phyloP scores from a whole-genome alignment of 2,888 invertebrate species.

The Dasysyrphus albostriatus region DNA sequence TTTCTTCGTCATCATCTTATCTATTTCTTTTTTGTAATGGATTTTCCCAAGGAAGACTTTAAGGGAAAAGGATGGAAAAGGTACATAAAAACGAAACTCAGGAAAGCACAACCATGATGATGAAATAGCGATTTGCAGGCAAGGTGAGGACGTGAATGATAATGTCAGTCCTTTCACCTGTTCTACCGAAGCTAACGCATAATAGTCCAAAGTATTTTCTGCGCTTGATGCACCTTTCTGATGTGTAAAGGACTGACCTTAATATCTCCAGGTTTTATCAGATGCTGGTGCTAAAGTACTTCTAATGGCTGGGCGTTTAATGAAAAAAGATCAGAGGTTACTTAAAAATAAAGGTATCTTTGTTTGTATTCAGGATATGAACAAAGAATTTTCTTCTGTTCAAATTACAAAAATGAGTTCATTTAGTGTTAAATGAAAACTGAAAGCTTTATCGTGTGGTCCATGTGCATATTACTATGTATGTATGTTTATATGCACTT shows the following conservation, averaged over 20 bases:
- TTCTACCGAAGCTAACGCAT: slow-evolving; percentile 33
- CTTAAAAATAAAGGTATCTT: neutral
- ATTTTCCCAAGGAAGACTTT: slow-evolving; percentile 2
- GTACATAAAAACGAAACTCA: neutral
- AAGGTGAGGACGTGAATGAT: slow-evolving; percentile 49
- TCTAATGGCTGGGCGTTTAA: slow-evolving; percentile 45
- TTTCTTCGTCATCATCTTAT: slow-evolving; percentile 43
- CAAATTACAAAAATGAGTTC: neutral
- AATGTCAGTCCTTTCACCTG: slow-evolving; percentile 40
- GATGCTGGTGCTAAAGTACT: slow-evolving; percentile 48
- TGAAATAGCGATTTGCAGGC: slow-evolving; percentile 51
- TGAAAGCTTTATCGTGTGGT: neutral
- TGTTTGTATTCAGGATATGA: neutral
- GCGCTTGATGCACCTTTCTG: neutral
- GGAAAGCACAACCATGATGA: slow-evolving; percentile 45
- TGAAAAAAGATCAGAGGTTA: slow-evolving; percentile 49
- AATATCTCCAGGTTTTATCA: slow-evolving; percentile 56
- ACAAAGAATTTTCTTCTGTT: neutral
- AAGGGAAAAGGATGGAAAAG: neutral
- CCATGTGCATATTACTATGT: neutral
- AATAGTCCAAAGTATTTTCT: slow-evolving; percentile 34
- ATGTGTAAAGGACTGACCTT: slow-evolving; percentile 50
- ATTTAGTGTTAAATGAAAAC: neutral
- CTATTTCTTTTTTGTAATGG: slow-evolving; percentile 19
- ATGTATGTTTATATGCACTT: too few species aligned